phyloP scores from a whole-genome alignment of 2,888 invertebrate species.

The Ennomos quercinarius region DNA sequence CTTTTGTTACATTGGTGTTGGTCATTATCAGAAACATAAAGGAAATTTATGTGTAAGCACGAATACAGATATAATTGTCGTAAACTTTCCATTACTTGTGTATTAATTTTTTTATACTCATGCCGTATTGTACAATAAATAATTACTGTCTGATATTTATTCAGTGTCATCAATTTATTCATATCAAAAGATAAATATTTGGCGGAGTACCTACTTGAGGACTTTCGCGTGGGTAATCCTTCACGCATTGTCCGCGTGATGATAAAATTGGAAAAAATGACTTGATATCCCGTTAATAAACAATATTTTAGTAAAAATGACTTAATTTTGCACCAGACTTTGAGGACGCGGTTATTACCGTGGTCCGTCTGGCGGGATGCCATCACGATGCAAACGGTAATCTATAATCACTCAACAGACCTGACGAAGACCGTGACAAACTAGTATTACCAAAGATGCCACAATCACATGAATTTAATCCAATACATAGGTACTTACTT shows the following conservation, averaged over 20 bases:
- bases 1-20: not conserved
- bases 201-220: not conserved
- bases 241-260: slow-evolving; percentile 24
- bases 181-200: slow-evolving; percentile 17
- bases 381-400: slow-evolving; percentile 24
- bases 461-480: slow-evolving; percentile 11
- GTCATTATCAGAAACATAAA: slow-evolving; percentile 3
- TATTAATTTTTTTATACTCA: not conserved
- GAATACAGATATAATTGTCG: slow-evolving; percentile 6
- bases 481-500: not conserved
- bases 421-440: slow-evolving; percentile 11
- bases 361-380: slow-evolving; percentile 32
- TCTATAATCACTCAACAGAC: slow-evolving; percentile 21
- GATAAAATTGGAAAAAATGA: slow-evolving; percentile 20
- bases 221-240: slow-evolving; percentile 3
- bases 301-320: too few relatives aligned
- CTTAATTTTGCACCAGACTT: slow-evolving; percentile 21
- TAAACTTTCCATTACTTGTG: slow-evolving; percentile 13
- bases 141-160: slow-evolving; percentile 6
- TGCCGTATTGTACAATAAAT: slow-evolving; percentile 4
- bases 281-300: too few relatives aligned
- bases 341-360: slow-evolving; percentile 16
- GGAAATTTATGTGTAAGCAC: not conserved
- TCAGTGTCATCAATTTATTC: slow-evolving; percentile 8
- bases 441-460: slow-evolving; percentile 9